A percentile compares a stretch with the other conserved stretches of the same genome.
These are phyloP conservation scores for Podiceps cristatus DNA, from an alignment of 2,113 vertebrate species.

Conservation along the genomic window DNA sequence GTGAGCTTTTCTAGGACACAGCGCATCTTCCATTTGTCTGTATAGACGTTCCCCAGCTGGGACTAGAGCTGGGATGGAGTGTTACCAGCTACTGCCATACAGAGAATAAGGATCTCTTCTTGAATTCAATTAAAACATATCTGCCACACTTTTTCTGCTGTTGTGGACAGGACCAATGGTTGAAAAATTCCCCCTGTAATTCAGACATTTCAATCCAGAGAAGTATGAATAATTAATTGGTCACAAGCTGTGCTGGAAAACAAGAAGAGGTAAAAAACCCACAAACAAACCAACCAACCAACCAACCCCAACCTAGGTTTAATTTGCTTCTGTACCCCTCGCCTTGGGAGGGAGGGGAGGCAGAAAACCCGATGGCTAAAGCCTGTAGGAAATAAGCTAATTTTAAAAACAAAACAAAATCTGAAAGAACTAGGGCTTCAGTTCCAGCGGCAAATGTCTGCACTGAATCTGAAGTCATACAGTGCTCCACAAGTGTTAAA, in stretches of 20 bases:
- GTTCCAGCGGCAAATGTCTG: not conserved
- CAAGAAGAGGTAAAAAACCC: not conserved
- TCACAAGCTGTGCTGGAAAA: not conserved
- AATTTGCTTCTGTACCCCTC: not conserved
- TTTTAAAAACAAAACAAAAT: not conserved
- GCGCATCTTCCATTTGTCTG: not conserved
- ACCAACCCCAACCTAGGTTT: not conserved
- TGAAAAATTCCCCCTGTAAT: not conserved
- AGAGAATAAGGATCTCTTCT: not conserved
- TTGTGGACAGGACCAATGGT: not conserved
- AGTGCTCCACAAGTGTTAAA: not conserved
- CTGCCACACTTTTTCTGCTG: not conserved
- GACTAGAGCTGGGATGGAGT: not conserved
- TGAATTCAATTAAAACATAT: not conserved
- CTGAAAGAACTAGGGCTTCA: not conserved
- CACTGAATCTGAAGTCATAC: not conserved
- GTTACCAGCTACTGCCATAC: not conserved
- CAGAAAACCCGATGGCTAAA: not conserved
- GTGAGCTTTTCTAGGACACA: not conserved
- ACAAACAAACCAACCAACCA: no score
- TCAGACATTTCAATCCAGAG: not conserved
- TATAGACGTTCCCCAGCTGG: not conserved
- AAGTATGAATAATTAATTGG: not conserved
- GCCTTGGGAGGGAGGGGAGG: rapidly evolving
- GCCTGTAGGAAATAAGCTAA: not conserved